A percentile compares a stretch with the other conserved stretches of the same genome.
These are phyloP conservation scores for Centropus unirufus DNA, from an alignment of 2,113 vertebrate species.

Conservation along the genomic window DNA sequence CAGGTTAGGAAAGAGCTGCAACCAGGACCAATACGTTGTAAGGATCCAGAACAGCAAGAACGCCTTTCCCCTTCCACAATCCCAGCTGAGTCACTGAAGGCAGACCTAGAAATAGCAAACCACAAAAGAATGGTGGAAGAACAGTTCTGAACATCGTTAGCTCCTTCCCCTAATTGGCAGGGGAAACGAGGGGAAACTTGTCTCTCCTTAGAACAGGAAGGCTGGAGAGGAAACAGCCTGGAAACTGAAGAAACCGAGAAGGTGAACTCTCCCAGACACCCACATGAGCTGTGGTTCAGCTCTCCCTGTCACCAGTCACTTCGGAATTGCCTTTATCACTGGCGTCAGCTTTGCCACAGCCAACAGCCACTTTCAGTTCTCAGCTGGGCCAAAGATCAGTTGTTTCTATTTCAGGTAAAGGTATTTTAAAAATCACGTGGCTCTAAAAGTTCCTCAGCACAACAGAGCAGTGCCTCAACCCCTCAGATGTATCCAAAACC, in stretches of 20 bases:
- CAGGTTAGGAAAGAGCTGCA: not conserved
- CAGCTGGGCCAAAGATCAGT: not conserved
- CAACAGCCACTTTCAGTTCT: not conserved
- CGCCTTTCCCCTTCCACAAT: not conserved
- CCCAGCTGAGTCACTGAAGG: not conserved
- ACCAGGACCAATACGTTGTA: not conserved
- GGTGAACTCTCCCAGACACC: no score
- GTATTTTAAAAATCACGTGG: rapidly evolving
- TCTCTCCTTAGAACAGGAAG: not conserved
- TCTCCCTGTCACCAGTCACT: not conserved
- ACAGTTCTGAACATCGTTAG: not conserved
- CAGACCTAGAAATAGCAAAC: not conserved
- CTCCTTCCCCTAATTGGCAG: not conserved
- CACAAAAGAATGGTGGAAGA: not conserved
- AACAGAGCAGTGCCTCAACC: not conserved
- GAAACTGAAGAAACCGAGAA: not conserved
- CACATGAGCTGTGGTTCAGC: not conserved
- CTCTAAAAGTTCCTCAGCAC: not conserved
- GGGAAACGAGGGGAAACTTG: not conserved
- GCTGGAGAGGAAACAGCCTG: not conserved
- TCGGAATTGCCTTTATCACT: not conserved
- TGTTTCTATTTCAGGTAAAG: not conserved
- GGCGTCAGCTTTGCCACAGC: not conserved
- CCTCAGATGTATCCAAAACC: not conserved
- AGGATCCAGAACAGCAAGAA: not conserved